phyloP scores from a whole-genome alignment of 2,888 invertebrate genomes.

The Entomobrya proxima region DNA sequence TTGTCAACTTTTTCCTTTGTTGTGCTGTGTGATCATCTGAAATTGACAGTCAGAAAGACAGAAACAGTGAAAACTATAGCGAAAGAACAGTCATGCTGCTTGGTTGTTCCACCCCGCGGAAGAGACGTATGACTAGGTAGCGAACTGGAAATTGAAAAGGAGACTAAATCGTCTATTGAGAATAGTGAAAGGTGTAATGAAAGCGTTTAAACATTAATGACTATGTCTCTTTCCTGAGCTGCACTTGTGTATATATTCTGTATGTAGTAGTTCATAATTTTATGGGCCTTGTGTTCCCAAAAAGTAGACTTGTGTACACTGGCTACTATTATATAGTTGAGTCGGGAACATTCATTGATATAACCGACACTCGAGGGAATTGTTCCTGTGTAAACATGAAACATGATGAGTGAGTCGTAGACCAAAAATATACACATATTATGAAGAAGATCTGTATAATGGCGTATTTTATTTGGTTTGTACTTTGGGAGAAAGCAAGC shows the following conservation, averaged over 20 bases:
- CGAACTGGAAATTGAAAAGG: conserved; percentile 1
- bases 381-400: conserved; percentile 14
- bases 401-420: conserved; percentile 9
- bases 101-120: too few relatives aligned
- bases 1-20: neutral
- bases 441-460: neutral
- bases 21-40: conserved; percentile 13
- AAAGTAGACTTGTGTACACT: neutral
- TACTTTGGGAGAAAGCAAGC: too few relatives aligned
- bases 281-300: neutral
- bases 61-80: neutral
- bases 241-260: neutral
- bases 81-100: too few relatives aligned
- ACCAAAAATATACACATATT: neutral
- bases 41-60: conserved; percentile 22
- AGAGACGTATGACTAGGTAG: too few relatives aligned
- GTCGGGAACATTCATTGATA: conserved; percentile 23
- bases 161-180: conserved; percentile 19
- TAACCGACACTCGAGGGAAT: conserved; percentile 40
- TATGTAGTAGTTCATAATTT: neutral
- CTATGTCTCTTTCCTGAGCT: too few relatives aligned
- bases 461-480: neutral
- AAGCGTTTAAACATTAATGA: conserved; percentile 31
- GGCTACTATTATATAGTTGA: neutral
- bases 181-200: conserved; percentile 28